These are phyloP conservation scores for Panopea generosa DNA, from an alignment of 2,888 invertebrate species.

Conservation along the genomic window DNA sequence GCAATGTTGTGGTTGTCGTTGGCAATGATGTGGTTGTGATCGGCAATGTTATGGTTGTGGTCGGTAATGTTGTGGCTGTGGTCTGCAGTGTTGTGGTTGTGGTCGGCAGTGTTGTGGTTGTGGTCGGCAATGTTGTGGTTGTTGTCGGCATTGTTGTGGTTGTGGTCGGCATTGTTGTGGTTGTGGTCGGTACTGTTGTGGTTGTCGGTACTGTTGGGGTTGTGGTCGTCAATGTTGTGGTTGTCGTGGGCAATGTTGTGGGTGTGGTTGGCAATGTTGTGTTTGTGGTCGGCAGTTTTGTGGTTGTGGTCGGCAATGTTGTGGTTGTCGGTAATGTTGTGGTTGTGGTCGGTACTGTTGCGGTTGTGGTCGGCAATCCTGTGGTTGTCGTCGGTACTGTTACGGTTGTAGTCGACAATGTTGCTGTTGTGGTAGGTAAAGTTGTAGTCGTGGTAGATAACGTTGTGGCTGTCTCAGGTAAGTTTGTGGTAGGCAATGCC, in stretches of 20 bases:
- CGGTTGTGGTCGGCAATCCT: not conserved
- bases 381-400: not conserved
- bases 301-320: not conserved
- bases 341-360: slow-evolving; percentile 4
- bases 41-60: too few species aligned
- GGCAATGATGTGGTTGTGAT: not conserved
- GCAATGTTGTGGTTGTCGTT: not conserved
- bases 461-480: not conserved
- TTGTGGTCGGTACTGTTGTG: not conserved
- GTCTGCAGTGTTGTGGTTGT: not conserved
- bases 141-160: not conserved
- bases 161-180: too few species aligned
- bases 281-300: not conserved
- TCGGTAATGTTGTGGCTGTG: too few species aligned
- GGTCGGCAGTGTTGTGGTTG: not conserved
- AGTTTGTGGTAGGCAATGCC: too few species aligned
- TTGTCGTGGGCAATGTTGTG: not conserved
- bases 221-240: not conserved
- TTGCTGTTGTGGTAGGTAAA: slow-evolving; percentile 6
- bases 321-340: not conserved
- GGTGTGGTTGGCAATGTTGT: not conserved
- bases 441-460: not conserved
- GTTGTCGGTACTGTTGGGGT: slow-evolving; percentile 1
- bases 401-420: not conserved
- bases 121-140: not conserved